phyloP scores from a whole-genome alignment of 2,888 invertebrate species.

The Lumbricus terrestris region DNA sequence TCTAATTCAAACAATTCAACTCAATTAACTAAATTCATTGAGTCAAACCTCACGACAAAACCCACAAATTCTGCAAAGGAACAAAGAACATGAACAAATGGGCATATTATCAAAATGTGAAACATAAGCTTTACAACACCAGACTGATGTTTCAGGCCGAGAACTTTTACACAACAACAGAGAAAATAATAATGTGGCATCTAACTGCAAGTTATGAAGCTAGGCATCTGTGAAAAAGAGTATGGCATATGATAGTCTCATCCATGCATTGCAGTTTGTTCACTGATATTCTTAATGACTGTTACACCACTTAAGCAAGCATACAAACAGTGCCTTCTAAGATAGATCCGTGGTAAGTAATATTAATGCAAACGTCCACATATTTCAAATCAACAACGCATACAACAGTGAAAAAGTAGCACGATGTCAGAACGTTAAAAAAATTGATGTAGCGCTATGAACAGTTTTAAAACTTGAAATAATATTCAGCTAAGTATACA shows the following conservation, averaged over 20 bases:
- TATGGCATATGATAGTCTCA: background rate
- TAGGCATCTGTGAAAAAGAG: background rate
- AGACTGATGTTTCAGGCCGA: background rate
- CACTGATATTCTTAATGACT: background rate
- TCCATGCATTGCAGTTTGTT: background rate
- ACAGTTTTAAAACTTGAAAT: too few species aligned
- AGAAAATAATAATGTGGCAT: too few species aligned
- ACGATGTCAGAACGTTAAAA: too few species aligned
- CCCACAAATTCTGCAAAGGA: background rate
- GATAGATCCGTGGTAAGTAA: background rate
- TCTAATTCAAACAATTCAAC: slow-evolving; percentile 14
- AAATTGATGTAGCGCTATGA: too few species aligned
- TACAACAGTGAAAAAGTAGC: too few species aligned
- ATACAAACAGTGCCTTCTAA: background rate
- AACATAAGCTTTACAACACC: background rate
- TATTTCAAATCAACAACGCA: too few species aligned
- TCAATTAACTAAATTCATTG: background rate
- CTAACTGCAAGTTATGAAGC: too few species aligned
- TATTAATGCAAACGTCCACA: too few species aligned
- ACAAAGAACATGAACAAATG: background rate
- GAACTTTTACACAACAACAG: too few species aligned
- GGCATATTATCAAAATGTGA: background rate
- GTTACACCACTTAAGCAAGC: background rate
- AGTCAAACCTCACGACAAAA: background rate
- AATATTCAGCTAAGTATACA: too few species aligned